Evolutionary conservation across 2,797 vertebrate genomes (phyloP).

Genomic region (Chelidonichthys spinosus): DNA sequence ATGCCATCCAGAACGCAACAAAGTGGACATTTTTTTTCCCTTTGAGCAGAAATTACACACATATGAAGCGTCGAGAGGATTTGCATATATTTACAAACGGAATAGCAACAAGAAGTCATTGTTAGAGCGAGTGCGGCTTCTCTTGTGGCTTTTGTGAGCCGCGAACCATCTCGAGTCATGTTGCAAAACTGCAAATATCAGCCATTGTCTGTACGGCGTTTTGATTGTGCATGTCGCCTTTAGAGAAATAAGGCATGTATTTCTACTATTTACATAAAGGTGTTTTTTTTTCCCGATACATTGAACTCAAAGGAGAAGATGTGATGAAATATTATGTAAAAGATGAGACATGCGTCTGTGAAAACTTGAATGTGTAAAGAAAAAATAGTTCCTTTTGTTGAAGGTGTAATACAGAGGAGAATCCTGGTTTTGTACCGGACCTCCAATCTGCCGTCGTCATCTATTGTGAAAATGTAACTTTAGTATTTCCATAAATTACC

Average conservation of each 20-base stretch:
- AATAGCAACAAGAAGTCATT: constrained; percentile 39
- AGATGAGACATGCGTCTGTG: background rate
- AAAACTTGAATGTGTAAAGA: background rate
- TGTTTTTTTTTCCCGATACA: background rate
- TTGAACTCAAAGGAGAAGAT: background rate
- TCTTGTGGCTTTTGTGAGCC: constrained; percentile 24
- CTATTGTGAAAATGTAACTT: constrained; percentile 27
- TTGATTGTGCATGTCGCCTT: background rate
- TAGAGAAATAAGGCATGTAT: background rate
- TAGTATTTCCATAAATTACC: constrained; percentile 36
- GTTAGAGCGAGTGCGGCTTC: constrained; percentile 24
- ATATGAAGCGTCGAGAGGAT: constrained; percentile 51
- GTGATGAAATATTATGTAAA: background rate
- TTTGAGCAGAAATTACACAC: constrained; percentile 52
- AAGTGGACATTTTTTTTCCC: constrained; percentile 53
- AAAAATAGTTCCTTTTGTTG: constrained; percentile 9
- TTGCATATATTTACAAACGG: constrained; percentile 68
- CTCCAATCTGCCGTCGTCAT: constrained; percentile 30
- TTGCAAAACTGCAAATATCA: constrained; percentile 21
- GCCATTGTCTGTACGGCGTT: background rate
- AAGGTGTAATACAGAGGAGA: constrained; percentile 36
- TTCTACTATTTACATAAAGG: background rate
- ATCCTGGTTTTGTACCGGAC: constrained; percentile 8
- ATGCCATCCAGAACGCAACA: constrained; percentile 59
- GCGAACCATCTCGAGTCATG: constrained; percentile 18